Base-by-base conservation (phyloP, 2,797 vertebrate species). In the Spheniscus humboldti region DNA sequence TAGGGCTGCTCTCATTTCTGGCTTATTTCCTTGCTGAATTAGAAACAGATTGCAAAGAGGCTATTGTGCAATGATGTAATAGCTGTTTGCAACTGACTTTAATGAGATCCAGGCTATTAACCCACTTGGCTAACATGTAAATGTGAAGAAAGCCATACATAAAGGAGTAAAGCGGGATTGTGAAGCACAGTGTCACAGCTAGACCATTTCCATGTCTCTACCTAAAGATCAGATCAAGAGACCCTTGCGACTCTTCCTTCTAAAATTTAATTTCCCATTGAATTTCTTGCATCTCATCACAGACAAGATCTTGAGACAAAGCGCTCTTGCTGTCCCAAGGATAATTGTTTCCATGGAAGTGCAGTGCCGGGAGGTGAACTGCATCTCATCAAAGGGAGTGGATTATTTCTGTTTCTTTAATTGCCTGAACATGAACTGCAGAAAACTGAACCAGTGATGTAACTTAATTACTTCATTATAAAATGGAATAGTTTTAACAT, bases 101-200 rank as follows among this genome's bases (percentile, higher is more conserved):
- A 18, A 19, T 18, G 30, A 35, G 18, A 19, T 57, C 24, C 18
- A 11, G 45, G 62, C 55, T 52, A 2, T 35, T 55, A 53, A 43
- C 39, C 20, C 41, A 8, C 63, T 35, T 24, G 37, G 56, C 50
- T n/a, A 23, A 37, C 4, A 0, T 3, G 18, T 17, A 9, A 11
- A 22, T 8, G 37, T 30, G 30, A 31, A 57, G 73, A 33, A 62
- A 63, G 52, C 63, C 6, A 1, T 5, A 11, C 2, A 28, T 33
- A 23, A 55, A 52, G 24, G 31, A 18, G 41, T 8, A 3, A 39
- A 37, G 48, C 3, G 37, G 37, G 47, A 12, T 20, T 0, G 3
- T 15, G 14, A 19, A 33, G 43, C 28, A 4, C 48, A 5, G 14
- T 9, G 60, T 47, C 57, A 5, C 57, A 13, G 8, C 45, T 11